phyloP scores from a whole-genome alignment of 2,797 vertebrate species.

The Leptoclinus maculatus region DNA sequence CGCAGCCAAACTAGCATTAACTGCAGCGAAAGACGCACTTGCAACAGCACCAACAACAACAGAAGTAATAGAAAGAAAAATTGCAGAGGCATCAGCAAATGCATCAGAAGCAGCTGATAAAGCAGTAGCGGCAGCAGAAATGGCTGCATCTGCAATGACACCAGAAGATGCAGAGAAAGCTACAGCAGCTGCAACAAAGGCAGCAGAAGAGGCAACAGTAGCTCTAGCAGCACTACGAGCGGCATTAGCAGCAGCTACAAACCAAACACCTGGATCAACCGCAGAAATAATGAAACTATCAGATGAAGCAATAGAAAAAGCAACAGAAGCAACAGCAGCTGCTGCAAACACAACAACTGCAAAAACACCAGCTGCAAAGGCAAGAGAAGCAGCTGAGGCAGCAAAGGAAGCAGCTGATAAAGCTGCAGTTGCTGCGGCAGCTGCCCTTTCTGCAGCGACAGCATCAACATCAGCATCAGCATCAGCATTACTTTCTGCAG shows the following conservation, averaged over 20 bases:
- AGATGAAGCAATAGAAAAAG: no score
- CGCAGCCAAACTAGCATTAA: background rate
- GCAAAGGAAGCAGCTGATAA: background rate
- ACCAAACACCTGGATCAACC: background rate
- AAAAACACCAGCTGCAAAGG: background rate
- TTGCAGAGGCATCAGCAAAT: background rate
- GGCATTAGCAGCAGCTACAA: background rate
- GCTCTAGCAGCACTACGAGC: background rate
- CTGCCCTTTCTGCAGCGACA: no score
- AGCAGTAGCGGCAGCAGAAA: background rate
- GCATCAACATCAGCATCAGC: background rate
- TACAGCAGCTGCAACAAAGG: background rate
- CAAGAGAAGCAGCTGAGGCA: background rate
- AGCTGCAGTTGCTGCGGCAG: background rate
- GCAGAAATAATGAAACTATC: background rate
- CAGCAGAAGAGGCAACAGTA: background rate
- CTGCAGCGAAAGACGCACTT: background rate
- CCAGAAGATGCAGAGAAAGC: background rate
- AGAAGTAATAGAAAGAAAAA: background rate
- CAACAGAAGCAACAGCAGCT: background rate
- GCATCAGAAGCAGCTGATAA: slow-evolving; percentile 14
- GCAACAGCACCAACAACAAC: fast-evolving
- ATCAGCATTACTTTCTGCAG: background rate
- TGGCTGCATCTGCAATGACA: background rate
- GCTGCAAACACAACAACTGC: no score